Evolutionary conservation across 2,797 vertebrate genomes (phyloP).

Genomic region (Fistularia commersonii): DNA sequence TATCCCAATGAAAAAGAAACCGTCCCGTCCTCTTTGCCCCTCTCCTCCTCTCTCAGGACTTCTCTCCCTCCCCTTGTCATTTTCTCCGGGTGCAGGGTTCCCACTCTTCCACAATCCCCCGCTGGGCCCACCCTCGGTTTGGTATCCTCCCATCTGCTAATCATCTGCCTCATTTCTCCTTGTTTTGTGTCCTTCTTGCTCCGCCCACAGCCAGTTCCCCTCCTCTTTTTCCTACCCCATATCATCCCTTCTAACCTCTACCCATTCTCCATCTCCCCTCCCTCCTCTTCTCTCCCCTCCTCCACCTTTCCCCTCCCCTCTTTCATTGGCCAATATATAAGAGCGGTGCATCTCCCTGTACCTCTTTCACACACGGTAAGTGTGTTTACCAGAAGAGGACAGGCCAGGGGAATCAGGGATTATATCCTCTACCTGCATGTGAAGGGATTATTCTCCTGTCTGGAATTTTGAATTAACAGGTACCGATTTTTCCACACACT

Average conservation of each 20-base stretch:
- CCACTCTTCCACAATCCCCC: conserved; percentile 34
- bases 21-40: conserved; percentile 23
- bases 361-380: conserved; percentile 54
- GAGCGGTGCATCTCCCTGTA: conserved; percentile 52
- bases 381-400: conserved; percentile 55
- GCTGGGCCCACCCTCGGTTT: background rate
- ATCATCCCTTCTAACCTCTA: conserved; percentile 27
- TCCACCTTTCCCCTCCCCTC: conserved; percentile 65
- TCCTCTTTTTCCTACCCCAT: conserved; percentile 49
- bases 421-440: conserved; percentile 48
- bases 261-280: conserved; percentile 31
- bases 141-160: conserved; percentile 37
- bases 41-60: conserved; percentile 13
- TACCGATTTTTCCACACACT: background rate
- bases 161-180: conserved; percentile 48
- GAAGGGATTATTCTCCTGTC: conserved; percentile 43
- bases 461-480: conserved; percentile 24
- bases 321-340: conserved; percentile 68
- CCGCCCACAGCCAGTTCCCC: conserved; percentile 47
- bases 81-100: conserved; percentile 32
- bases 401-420: conserved; percentile 49
- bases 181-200: conserved; percentile 27
- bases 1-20: conserved; percentile 74
- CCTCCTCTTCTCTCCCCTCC: conserved; percentile 50
- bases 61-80: conserved; percentile 35